Evolutionary conservation across 1,140 invertebrate species (phyloP).

Genomic region (Macrotrachela quadricornifera): DNA sequence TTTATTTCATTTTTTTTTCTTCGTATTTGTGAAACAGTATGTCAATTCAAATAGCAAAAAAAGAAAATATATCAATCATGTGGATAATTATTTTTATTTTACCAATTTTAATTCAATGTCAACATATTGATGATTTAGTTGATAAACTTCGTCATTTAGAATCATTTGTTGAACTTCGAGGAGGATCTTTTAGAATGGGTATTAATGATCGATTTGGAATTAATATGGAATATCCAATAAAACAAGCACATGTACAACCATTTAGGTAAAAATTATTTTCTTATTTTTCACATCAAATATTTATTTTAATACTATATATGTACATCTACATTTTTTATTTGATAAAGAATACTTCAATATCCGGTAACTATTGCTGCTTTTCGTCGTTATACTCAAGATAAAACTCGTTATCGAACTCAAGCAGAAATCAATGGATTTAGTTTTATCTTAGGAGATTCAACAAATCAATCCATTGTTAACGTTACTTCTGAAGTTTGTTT

Average conservation of each 20-base stretch:
- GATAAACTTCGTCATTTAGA: not conserved
- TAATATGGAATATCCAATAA: conserved; percentile 20
- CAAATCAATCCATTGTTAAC: no score
- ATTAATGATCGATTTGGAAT: conserved; percentile 15
- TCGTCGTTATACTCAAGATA: conserved; percentile 18
- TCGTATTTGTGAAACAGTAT: no score
- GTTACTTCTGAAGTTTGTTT: no score
- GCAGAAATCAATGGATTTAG: conserved; percentile 19
- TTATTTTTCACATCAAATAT: not conserved
- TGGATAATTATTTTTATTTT: no score
- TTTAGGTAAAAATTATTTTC: conserved; percentile 16
- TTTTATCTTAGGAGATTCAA: conserved; percentile 14
- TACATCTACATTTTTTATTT: no score
- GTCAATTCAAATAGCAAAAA: no score
- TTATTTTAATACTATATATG: no score
- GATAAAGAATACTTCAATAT: not conserved
- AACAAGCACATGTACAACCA: conserved; percentile 13
- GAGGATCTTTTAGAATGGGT: conserved; percentile 17
- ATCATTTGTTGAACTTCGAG: conserved; percentile 10
- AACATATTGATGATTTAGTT: no score
- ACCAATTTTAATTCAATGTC: no score
- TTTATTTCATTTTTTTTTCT: no score
- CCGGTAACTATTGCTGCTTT: conserved; percentile 3
- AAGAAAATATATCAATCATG: no score
- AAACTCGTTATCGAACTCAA: conserved; percentile 14